Conservation (phyloP, 2,797 vertebrate species). For the Neomorphus geoffroyi region DNA sequence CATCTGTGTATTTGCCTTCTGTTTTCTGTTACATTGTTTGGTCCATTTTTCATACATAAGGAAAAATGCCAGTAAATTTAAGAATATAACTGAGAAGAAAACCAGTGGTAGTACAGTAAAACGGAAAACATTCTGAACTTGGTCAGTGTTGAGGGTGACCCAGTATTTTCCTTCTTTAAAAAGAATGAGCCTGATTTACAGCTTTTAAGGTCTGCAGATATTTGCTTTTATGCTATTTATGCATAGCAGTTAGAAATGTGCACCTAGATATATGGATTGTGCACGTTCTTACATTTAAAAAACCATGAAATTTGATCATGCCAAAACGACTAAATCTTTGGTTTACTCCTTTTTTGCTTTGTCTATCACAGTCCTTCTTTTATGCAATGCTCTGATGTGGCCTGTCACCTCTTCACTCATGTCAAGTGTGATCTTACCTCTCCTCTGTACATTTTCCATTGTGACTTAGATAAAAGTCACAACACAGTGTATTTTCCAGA, state of each 20-base stretch:
- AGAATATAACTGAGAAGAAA: background rate
- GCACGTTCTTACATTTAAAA: background rate
- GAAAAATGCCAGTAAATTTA: background rate
- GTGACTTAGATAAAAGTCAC: background rate
- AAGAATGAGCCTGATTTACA: background rate
- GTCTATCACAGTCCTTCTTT: background rate
- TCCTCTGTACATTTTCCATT: background rate
- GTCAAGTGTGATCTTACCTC: background rate
- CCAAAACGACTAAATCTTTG: background rate
- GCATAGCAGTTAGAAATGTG: background rate
- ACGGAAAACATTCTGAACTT: background rate
- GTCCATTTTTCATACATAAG: background rate
- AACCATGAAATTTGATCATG: background rate
- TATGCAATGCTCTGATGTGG: background rate
- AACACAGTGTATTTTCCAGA: background rate
- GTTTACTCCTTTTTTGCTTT: background rate
- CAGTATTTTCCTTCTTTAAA: background rate
- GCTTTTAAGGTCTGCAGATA: background rate
- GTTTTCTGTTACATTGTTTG: background rate
- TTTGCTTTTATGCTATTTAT: background rate
- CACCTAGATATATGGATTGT: background rate
- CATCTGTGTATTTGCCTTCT: background rate
- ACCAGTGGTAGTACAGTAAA: background rate
- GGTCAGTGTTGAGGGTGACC: fast-evolving
- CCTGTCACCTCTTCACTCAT: background rate